phyloP scores from a whole-genome alignment of 1,140 invertebrate species.

The Nasonia vitripennis region DNA sequence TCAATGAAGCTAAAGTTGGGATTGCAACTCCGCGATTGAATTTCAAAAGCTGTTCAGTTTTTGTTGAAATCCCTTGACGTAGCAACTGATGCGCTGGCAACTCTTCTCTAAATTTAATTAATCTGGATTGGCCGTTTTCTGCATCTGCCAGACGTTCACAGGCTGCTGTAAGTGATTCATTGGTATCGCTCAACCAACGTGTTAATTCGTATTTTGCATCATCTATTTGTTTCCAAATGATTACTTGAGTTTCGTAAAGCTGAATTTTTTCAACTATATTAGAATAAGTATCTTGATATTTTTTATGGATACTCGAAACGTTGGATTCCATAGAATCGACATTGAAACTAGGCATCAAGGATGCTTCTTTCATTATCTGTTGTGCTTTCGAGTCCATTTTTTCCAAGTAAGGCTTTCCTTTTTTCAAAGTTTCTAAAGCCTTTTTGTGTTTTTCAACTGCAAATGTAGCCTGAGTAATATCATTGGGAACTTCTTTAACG shows the following conservation, averaged over 20 bases:
- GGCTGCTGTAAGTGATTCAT: conserved; percentile 83
- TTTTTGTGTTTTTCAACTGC: conserved; percentile 85
- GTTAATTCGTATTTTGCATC: conserved; percentile 88
- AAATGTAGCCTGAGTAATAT: conserved; percentile 78
- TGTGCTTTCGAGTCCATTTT: conserved; percentile 84
- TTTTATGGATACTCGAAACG: conserved; percentile 78
- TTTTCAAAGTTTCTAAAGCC: conserved; percentile 83
- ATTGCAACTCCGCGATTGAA: conserved; percentile 85
- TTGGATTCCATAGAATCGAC: conserved; percentile 80
- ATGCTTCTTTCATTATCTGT: conserved; percentile 82
- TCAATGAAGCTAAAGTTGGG: conserved; percentile 81
- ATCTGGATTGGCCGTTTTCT: conserved; percentile 84
- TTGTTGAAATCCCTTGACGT: conserved; percentile 84
- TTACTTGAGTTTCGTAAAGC: conserved; percentile 89
- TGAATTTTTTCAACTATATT: conserved; percentile 83
- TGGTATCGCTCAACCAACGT: conserved; percentile 89
- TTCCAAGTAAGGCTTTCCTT: conserved; percentile 84
- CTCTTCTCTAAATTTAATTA: conserved; percentile 91
- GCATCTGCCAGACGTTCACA: conserved; percentile 86
- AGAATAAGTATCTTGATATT: conserved; percentile 86
- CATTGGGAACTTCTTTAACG: conserved; percentile 79
- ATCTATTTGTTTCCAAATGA: conserved; percentile 94
- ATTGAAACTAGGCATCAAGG: conserved; percentile 85
- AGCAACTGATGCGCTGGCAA: conserved; percentile 85
- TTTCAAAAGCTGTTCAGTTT: conserved; percentile 87